A percentile compares a stretch with the other conserved stretches of the same genome.
phyloP scores from a whole-genome alignment of 1,140 invertebrate species.

The Pentalonia nigronervosa region DNA sequence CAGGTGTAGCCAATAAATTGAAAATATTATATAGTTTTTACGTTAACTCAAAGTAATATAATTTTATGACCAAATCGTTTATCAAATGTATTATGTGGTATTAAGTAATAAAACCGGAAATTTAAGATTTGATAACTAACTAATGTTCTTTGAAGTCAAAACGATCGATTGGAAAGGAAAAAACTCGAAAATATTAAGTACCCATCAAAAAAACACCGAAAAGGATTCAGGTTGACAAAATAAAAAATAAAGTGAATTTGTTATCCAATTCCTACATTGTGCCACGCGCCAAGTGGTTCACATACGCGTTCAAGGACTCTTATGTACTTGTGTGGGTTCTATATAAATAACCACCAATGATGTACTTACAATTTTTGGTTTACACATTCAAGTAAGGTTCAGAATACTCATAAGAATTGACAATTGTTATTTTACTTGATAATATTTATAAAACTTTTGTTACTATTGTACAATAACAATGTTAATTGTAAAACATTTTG shows the following conservation, averaged over 20 bases:
- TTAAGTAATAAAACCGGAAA: background rate
- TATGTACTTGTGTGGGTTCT: background rate
- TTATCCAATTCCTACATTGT: background rate
- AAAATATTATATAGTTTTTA: background rate
- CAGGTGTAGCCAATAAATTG: background rate
- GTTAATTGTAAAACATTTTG: too few relatives aligned
- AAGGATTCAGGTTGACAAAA: slow-evolving; percentile 1
- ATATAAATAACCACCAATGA: background rate
- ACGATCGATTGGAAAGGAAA: background rate
- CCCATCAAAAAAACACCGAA: background rate
- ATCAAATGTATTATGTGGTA: slow-evolving; percentile 2
- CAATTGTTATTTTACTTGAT: background rate
- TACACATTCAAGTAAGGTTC: background rate
- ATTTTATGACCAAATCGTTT: background rate
- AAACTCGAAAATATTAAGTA: background rate
- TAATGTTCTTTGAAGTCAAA: background rate
- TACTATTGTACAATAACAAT: background rate
- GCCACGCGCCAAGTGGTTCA: slow-evolving; percentile 8
- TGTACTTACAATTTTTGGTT: background rate
- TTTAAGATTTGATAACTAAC: background rate
- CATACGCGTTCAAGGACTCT: background rate
- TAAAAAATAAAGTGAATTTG: slow-evolving; percentile 6
- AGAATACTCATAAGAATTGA: background rate
- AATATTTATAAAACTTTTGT: background rate
- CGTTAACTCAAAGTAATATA: background rate